Evolutionary conservation across 2,888 invertebrate species (phyloP), one percentile per base, ranked within the genome.

Genomic region (Catocala sponsa): DNA sequence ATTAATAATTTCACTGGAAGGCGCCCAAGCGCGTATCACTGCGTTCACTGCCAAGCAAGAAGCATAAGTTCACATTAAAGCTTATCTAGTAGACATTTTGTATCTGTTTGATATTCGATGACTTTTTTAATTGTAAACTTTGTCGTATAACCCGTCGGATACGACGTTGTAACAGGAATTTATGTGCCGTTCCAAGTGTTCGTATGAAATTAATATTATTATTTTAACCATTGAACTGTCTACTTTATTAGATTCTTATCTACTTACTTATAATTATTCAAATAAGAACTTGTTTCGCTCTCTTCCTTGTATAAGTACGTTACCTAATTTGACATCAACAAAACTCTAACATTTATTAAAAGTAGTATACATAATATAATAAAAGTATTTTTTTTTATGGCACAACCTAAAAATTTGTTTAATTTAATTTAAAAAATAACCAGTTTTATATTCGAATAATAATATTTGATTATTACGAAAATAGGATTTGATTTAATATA

Each of bases 1-100:
- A 78, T 83, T 76, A 63, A 78, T 82, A 77, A 82, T 81, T 70
- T 78, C 72, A 80, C 82, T 87, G 80, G 82, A 87, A 84, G 76
- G 77, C 71, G 65, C 78, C 74, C 77, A 82, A 81, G 67, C 63
- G 69, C 58, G 60, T 74, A 72, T 70, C 73, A 73, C 15, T 58
- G 15, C 25, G 44, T 51, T 43, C 47, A 13, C 63, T 82, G 80
- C 80, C 84, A 82, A 83, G 66, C 62, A 66, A 63, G 65, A 59
- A 59, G 72, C 73, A 70, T 70, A 72, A 72, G 64, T 72, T 74
- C 63, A 68, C 74, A 77, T 74, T 78, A 78, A 58, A 67, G 63
- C 60, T 59, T 63, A 68, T 56, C 61, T 49, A 47, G 43, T 50
- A 56, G 49, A 53, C 41, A 58, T n/a, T 43, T 49, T 46, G 15